phyloP scores from a whole-genome alignment of 1,140 invertebrate species.

The Pseudomyrmex flavicornis region DNA sequence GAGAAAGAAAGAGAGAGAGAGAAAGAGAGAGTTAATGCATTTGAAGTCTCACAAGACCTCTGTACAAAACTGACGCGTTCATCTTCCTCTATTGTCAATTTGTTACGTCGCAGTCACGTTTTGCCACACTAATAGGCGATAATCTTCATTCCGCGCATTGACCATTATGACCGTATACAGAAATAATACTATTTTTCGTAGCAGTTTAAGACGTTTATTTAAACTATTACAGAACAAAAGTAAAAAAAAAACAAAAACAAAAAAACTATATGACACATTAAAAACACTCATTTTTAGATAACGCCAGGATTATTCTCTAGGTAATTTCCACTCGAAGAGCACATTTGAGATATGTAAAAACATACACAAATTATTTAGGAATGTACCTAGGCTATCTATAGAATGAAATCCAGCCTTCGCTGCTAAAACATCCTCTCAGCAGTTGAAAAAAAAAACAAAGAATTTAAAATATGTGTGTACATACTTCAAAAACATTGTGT shows the following conservation, averaged over 20 bases:
- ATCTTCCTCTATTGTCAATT: conserved; percentile 27
- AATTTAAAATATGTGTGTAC: not conserved
- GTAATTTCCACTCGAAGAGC: not conserved
- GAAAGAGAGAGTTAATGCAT: conserved; percentile 1
- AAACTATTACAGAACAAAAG: not conserved
- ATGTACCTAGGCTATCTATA: not conserved
- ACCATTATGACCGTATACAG: not conserved
- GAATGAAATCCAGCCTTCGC: not conserved
- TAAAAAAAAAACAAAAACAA: too few species aligned
- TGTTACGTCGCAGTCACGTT: conserved; percentile 22
- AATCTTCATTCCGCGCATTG: conserved; percentile 33
- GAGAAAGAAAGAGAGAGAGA: too few species aligned
- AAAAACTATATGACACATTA: too few species aligned
- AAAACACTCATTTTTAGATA: too few species aligned
- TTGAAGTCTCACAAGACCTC: not conserved
- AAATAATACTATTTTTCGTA: not conserved
- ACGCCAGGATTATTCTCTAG: too few species aligned
- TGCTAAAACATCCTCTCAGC: conserved; percentile 9
- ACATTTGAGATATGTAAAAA: not conserved
- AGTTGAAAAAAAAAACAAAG: too few species aligned
- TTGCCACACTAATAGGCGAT: conserved; percentile 11
- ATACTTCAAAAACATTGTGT: not conserved
- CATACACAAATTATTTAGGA: not conserved
- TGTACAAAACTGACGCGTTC: conserved; percentile 12
- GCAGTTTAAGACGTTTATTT: not conserved